phyloP scores from a whole-genome alignment of 2,113 vertebrate species.

The Tyto alba region DNA sequence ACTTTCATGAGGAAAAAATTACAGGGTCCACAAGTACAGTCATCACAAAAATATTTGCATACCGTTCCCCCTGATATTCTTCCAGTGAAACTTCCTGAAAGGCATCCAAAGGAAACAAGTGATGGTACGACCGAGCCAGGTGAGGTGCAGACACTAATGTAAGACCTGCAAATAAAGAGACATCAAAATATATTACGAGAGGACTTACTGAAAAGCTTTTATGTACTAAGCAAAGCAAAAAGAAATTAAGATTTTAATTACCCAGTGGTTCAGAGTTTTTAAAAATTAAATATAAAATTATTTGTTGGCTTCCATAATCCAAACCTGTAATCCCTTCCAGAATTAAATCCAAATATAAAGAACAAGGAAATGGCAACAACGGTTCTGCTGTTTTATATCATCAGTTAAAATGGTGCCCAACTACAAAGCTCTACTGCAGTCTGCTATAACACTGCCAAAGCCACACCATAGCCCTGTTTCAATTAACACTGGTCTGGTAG shows the following conservation, averaged over 20 bases:
- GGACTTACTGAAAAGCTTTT: not conserved
- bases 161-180: constrained; percentile 76
- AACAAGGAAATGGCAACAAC: too few relatives aligned
- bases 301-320: not conserved
- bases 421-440: not conserved
- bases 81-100: constrained; percentile 81
- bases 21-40: not conserved
- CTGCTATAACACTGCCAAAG: not conserved
- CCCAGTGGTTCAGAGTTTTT: not conserved
- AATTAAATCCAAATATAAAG: not conserved
- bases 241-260: not conserved
- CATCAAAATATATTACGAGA: not conserved
- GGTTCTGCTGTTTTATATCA: not conserved
- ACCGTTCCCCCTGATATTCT: constrained; percentile 81
- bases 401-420: not conserved
- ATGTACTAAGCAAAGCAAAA: not conserved
- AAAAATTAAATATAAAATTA: not conserved
- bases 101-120: constrained; percentile 91
- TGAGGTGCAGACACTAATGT: constrained; percentile 97
- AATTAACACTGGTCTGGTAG: not conserved
- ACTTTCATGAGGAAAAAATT: not conserved
- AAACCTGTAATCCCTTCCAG: not conserved
- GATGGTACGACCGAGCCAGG: constrained; percentile 93
- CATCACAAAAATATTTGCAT: not conserved
- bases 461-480: accelerated